These are phyloP conservation scores for Pseudomugil gertrudae DNA, from an alignment of 2,797 vertebrate genomes.

Conservation along the genomic window DNA sequence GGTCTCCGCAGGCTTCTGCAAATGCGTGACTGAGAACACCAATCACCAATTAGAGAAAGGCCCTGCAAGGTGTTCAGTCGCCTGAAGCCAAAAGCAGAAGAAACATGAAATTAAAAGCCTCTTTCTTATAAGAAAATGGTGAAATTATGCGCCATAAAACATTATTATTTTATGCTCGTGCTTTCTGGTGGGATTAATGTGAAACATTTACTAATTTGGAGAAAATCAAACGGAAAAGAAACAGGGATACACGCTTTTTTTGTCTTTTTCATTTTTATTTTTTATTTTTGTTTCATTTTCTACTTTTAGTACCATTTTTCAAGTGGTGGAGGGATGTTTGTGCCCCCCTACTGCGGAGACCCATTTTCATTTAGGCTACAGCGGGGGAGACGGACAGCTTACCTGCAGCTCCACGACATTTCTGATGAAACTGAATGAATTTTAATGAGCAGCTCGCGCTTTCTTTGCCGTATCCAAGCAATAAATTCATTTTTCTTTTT, in stretches of 20 bases:
- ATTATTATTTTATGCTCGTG: background rate
- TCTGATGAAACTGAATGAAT: conserved; percentile 32
- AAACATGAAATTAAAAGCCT: conserved; percentile 4
- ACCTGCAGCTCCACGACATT: conserved; percentile 40
- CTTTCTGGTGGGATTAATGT: background rate
- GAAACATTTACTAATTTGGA: background rate
- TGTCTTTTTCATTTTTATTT: accelerated
- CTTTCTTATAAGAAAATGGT: conserved; percentile 5
- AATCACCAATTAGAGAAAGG: conserved; percentile 86
- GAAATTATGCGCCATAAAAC: conserved; percentile 39
- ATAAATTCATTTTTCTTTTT: too few species aligned
- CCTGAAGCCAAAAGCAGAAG: conserved; percentile 63
- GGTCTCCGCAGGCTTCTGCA: conserved; percentile 85
- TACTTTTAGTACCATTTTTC: background rate
- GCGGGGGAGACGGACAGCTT: conserved; percentile 16
- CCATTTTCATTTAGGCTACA: conserved; percentile 34
- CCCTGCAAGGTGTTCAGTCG: conserved; percentile 85
- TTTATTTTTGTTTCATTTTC: background rate
- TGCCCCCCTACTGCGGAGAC: background rate
- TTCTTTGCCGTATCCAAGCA: background rate
- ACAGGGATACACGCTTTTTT: too few species aligned
- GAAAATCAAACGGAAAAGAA: background rate
- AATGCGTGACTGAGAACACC: conserved; percentile 87
- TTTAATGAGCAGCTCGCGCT: conserved; percentile 27
- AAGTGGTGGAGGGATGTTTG: conserved; percentile 8